A percentile compares a stretch with the other conserved stretches of the same genome.
phyloP scores from a whole-genome alignment of 2,113 vertebrate genomes.

The Helogale parvula region DNA sequence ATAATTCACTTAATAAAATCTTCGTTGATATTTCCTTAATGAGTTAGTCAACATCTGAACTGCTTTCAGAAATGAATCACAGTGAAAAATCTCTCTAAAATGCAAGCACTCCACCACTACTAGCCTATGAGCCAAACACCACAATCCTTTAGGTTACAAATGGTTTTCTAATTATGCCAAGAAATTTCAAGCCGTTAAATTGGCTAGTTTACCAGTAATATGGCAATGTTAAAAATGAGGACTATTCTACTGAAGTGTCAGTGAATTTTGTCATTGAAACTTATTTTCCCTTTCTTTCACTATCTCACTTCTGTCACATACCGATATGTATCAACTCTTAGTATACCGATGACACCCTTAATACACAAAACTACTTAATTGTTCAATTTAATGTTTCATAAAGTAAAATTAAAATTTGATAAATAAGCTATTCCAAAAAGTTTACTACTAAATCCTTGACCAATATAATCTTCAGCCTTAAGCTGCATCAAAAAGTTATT shows the following conservation, averaged over 20 bases:
- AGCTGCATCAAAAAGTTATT: not conserved
- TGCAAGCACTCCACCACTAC: not conserved
- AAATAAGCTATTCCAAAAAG: not conserved
- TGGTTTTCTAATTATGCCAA: not conserved
- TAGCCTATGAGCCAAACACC: not conserved
- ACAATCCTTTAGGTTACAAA: not conserved
- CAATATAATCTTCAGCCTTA: not conserved
- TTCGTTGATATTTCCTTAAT: not conserved
- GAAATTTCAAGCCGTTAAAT: not conserved
- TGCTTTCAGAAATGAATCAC: not conserved
- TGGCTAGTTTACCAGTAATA: not conserved
- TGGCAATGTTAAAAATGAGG: not conserved
- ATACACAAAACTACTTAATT: not conserved
- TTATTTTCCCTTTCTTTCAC: not conserved
- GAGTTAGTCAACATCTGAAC: not conserved
- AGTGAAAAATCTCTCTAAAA: slow-evolving; percentile 4
- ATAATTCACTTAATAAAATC: not conserved
- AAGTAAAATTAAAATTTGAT: slow-evolving; percentile 17
- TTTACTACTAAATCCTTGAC: slow-evolving; percentile 11
- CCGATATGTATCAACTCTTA: not conserved
- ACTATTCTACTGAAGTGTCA: not conserved
- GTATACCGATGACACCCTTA: not conserved
- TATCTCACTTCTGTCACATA: not conserved
- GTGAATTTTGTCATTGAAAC: not conserved
- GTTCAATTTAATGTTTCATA: slow-evolving; percentile 15